A percentile compares a stretch with the other conserved stretches of the same genome.
phyloP scores from a whole-genome alignment of 2,113 vertebrate species.

The Synchiropus splendidus region DNA sequence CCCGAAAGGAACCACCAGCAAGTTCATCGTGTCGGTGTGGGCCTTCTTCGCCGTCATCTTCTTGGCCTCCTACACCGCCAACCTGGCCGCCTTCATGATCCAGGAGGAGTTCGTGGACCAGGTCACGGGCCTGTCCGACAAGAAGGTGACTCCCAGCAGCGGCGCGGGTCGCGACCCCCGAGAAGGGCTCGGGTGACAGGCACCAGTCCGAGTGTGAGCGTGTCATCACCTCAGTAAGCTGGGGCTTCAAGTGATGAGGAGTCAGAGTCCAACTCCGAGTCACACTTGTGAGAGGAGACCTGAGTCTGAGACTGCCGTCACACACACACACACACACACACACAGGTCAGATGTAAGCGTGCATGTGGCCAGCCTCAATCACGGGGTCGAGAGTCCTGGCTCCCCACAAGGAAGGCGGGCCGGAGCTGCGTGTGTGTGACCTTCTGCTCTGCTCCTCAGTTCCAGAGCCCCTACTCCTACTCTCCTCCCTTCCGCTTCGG shows the following conservation, averaged over 20 bases:
- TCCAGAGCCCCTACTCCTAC: slow-evolving; percentile 91
- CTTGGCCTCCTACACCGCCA: slow-evolving; percentile 96
- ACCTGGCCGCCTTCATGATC: slow-evolving; percentile 98
- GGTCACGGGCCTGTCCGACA: slow-evolving; percentile 96
- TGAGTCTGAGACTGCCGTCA: no score
- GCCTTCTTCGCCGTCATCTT: slow-evolving; percentile 99
- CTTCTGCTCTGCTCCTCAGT: slow-evolving; percentile 59
- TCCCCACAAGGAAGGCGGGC: no score
- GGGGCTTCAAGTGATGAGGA: no score
- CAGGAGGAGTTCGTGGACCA: slow-evolving; percentile 99
- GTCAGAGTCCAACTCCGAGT: no score
- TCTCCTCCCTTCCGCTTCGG: slow-evolving; percentile 96
- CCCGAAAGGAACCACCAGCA: slow-evolving; percentile 93
- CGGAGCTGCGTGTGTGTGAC: no score
- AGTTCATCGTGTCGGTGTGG: slow-evolving; percentile 98
- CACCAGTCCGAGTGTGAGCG: no score
- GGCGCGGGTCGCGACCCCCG: no score
- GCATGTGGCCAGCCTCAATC: no score
- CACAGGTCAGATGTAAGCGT: slow-evolving; percentile 15
- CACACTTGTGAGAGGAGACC: no score
- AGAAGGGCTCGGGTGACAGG: no score
- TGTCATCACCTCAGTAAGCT: no score
- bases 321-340: slow-evolving; percentile 12
- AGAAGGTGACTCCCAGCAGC: slow-evolving; percentile 76
- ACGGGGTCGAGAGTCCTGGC: no score